A percentile compares a stretch with the other conserved stretches of the same genome.
Conservation (phyloP, 1,140 invertebrate species). For the Charaxes varanes region DNA sequence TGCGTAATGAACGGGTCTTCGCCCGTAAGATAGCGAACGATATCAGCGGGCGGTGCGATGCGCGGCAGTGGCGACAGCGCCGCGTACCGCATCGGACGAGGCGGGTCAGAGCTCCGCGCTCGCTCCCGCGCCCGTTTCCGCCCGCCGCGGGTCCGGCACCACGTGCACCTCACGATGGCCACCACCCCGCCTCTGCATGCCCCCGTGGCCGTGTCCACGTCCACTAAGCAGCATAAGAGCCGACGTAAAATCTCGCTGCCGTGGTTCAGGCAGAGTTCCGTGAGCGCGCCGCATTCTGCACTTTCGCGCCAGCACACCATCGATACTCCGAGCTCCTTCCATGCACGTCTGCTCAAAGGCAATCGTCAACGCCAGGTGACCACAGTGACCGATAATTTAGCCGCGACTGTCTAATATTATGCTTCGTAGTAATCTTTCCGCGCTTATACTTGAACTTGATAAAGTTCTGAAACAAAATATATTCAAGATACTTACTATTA, state of each 20-base stretch:
- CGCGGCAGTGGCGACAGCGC: conserved; percentile 53
- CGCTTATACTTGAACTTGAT: background rate
- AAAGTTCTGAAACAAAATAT: background rate
- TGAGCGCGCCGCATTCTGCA: conserved; percentile 79
- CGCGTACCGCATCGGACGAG: conserved; percentile 50
- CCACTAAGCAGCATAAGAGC: conserved; percentile 77
- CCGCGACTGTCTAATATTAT: background rate
- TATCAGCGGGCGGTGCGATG: conserved; percentile 27
- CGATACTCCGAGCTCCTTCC: conserved; percentile 89
- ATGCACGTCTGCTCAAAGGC: conserved; percentile 76
- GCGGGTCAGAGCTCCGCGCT: conserved; percentile 24
- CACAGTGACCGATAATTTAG: background rate
- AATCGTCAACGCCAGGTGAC: conserved; percentile 60
- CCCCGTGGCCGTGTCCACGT: conserved; percentile 46
- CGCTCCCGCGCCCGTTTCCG: conserved; percentile 27
- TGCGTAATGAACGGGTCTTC: conserved; percentile 56
- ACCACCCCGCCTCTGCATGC: conserved; percentile 74
- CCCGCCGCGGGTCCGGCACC: conserved; percentile 36
- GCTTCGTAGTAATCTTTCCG: background rate
- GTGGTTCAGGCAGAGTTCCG: conserved; percentile 89
- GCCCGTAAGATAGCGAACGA: conserved; percentile 33
- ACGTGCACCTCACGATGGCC: conserved; percentile 54
- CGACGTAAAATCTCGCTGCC: conserved; percentile 90
- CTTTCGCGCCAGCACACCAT: conserved; percentile 91
- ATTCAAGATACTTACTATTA: background rate